phyloP scores from a whole-genome alignment of 2,888 invertebrate species.

The Acleris laterana region DNA sequence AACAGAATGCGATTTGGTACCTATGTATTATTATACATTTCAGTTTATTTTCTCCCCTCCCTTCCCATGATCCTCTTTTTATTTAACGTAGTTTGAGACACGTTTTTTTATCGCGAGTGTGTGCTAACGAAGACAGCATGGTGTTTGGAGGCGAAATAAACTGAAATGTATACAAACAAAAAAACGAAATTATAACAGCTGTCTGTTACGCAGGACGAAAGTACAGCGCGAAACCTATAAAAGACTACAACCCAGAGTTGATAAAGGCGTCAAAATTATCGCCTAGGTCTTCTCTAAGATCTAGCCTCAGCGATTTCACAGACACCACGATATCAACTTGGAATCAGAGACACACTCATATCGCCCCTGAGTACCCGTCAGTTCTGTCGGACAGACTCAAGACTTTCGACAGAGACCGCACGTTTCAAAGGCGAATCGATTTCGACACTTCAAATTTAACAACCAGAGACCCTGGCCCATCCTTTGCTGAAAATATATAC shows the following conservation, averaged over 20 bases:
- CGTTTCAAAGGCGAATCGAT: slow-evolving; percentile 71
- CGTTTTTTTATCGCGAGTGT: slow-evolving; percentile 49
- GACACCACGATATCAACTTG: slow-evolving; percentile 80
- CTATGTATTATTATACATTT: slow-evolving; percentile 81
- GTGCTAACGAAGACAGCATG: slow-evolving; percentile 74
- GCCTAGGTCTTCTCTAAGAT: slow-evolving; percentile 75
- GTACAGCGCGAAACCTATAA: slow-evolving; percentile 73
- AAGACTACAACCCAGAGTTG: slow-evolving; percentile 77
- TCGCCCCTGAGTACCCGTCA: slow-evolving; percentile 71
- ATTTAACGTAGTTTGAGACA: slow-evolving; percentile 32
- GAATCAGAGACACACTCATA: slow-evolving; percentile 70
- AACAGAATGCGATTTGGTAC: slow-evolving; percentile 77
- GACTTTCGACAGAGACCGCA: slow-evolving; percentile 64
- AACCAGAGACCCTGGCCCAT: slow-evolving; percentile 64
- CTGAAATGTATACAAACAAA: slow-evolving; percentile 73
- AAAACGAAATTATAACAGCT: slow-evolving; percentile 43
- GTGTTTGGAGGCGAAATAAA: slow-evolving; percentile 70
- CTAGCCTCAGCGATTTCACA: slow-evolving; percentile 80
- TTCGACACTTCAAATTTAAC: slow-evolving; percentile 69
- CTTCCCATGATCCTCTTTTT: slow-evolving; percentile 50
- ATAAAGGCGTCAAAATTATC: slow-evolving; percentile 67
- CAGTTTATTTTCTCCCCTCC: slow-evolving; percentile 79
- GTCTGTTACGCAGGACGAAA: slow-evolving; percentile 67
- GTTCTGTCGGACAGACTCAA: slow-evolving; percentile 75
- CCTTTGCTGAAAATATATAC: slow-evolving; percentile 68